Conservation (phyloP, 1,140 invertebrate genomes). For the Manduca sexta region DNA sequence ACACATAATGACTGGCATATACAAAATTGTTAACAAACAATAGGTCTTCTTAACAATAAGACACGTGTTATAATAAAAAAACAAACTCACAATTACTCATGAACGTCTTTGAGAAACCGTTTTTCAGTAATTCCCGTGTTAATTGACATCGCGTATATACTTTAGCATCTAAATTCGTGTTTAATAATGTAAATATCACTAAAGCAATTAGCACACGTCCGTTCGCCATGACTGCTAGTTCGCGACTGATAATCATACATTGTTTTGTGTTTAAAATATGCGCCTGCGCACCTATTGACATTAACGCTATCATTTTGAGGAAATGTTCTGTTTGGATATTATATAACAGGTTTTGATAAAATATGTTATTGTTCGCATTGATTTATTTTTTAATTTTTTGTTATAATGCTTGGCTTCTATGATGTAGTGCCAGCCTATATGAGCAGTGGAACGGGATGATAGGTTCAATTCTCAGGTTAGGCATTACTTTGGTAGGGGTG, state of each 20-base stretch:
- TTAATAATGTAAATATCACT: conserved; percentile 29
- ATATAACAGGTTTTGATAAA: too few relatives aligned
- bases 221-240: conserved; percentile 32
- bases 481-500: too few relatives aligned
- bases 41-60: not conserved
- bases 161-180: conserved; percentile 40
- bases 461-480: too few relatives aligned
- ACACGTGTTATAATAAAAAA: not conserved
- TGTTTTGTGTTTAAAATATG: conserved; percentile 14
- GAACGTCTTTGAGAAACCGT: conserved; percentile 69
- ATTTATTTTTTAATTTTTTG: too few relatives aligned
- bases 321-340: conserved; percentile 8
- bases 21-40: not conserved
- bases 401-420: too few relatives aligned
- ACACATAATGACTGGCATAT: too few relatives aligned
- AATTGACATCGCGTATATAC: conserved; percentile 71
- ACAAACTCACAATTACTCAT: conserved; percentile 73
- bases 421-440: too few relatives aligned
- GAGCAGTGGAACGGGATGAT: too few relatives aligned
- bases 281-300: conserved; percentile 42
- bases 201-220: conserved; percentile 27
- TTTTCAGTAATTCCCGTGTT: conserved; percentile 67
- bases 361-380: too few relatives aligned
- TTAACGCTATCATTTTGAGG: conserved; percentile 25
- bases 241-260: conserved; percentile 26